Percentiles rank a stretch among this genome's conserved stretches.
These are phyloP conservation scores for Pterostichus madidus DNA, from an alignment of 2,888 invertebrate species.

Conservation along the genomic window DNA sequence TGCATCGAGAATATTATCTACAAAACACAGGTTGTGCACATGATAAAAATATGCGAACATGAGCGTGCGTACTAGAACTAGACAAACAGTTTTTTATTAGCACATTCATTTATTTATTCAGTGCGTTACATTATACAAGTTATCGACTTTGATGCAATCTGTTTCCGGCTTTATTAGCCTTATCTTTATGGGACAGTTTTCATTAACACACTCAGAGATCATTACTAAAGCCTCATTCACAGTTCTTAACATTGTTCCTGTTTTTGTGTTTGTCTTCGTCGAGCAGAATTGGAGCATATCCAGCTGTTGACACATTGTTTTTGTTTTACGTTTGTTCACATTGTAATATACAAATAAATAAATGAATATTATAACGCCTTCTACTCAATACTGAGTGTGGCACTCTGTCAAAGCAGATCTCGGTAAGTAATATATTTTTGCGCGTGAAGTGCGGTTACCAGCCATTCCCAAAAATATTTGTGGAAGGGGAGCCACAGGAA, in stretches of 20 bases:
- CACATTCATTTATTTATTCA: neutral
- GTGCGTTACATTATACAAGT: neutral
- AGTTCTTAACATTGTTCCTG: neutral
- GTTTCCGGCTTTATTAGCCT: neutral
- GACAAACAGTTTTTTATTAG: slow-evolving; percentile 57
- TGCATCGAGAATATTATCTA: slow-evolving; percentile 66
- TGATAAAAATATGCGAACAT: slow-evolving; percentile 57
- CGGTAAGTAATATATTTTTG: too few relatives aligned
- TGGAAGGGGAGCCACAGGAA: too few relatives aligned
- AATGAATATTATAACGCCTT: too few relatives aligned
- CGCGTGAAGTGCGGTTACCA: too few relatives aligned
- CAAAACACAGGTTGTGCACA: slow-evolving; percentile 57
- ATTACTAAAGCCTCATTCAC: neutral
- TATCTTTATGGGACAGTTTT: neutral
- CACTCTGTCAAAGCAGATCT: too few relatives aligned
- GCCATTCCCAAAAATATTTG: too few relatives aligned
- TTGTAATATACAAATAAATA: too few relatives aligned
- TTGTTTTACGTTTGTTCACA: too few relatives aligned
- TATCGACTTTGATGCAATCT: neutral
- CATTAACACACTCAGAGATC: neutral
- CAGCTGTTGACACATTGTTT: too few relatives aligned
- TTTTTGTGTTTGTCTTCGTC: too few relatives aligned
- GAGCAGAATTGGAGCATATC: too few relatives aligned
- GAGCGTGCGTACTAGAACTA: slow-evolving; percentile 2
- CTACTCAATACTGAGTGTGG: too few relatives aligned